A percentile compares a stretch with the other conserved stretches of the same genome.
These are phyloP conservation scores for Lasioglossum vierecki DNA, from an alignment of 2,888 invertebrate species.

Conservation along the genomic window DNA sequence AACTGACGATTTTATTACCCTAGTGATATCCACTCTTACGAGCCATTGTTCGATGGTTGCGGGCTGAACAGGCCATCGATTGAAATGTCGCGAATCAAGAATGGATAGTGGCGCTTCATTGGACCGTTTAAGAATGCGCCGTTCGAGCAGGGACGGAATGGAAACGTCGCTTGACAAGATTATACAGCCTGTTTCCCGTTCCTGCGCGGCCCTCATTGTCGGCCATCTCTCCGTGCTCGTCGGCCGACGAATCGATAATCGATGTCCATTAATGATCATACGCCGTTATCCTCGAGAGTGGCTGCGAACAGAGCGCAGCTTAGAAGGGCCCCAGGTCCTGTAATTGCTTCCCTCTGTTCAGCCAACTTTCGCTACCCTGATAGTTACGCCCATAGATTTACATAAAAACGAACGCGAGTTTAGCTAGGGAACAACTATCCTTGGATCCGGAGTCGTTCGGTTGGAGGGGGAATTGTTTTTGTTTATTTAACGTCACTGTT, in stretches of 20 bases:
- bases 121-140: conserved; percentile 47
- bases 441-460: background rate
- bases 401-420: conserved; percentile 18
- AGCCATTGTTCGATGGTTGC: background rate
- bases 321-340: conserved; percentile 11
- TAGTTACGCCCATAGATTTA: conserved; percentile 18
- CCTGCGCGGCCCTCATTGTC: conserved; percentile 18
- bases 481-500: no score
- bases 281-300: conserved; percentile 41
- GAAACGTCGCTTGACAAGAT: conserved; percentile 46
- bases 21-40: background rate
- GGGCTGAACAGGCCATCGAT: background rate
- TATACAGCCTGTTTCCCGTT: conserved; percentile 55
- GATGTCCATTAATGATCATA: conserved; percentile 58
- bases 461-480: background rate
- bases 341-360: conserved; percentile 32
- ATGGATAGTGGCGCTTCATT: conserved; percentile 29
- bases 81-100: conserved; percentile 24
- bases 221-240: conserved; percentile 22
- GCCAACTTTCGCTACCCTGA: conserved; percentile 16
- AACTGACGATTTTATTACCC: conserved; percentile 1
- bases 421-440: background rate
- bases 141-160: conserved; percentile 29
- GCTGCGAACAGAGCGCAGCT: conserved; percentile 36
- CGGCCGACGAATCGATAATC: conserved; percentile 54